These are phyloP conservation scores for Acropternis orthonyx DNA, from an alignment of 2,797 vertebrate species.

Conservation along the genomic window DNA sequence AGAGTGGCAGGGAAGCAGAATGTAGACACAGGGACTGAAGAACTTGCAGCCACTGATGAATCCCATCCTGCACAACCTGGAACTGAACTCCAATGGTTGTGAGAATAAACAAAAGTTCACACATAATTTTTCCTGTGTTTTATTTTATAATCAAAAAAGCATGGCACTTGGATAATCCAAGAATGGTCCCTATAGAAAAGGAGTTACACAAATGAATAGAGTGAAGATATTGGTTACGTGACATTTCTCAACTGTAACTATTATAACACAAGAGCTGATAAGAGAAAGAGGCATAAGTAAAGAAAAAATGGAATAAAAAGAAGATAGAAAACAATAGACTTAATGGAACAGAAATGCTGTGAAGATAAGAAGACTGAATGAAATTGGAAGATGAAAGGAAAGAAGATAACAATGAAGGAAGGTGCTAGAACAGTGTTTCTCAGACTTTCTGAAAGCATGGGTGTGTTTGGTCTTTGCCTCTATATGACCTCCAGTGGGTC, in stretches of 20 bases:
- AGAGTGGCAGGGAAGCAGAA: neutral
- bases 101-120: neutral
- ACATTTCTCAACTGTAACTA: neutral
- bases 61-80: neutral
- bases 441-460: neutral
- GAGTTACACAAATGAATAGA: neutral
- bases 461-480: neutral
- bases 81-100: neutral
- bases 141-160: neutral
- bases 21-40: neutral
- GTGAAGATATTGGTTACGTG: neutral
- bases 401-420: conserved; percentile 16
- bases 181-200: neutral
- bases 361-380: conserved; percentile 15
- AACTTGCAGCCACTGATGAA: neutral
- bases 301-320: neutral
- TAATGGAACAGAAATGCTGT: neutral
- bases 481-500: neutral
- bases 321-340: neutral
- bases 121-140: neutral
- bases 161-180: neutral
- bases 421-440: neutral
- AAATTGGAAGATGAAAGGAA: conserved; percentile 22
- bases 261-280: neutral
- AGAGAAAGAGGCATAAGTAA: neutral